Evolutionary conservation across 1,140 invertebrate species (phyloP).

Genomic region (Uloborus diversus): DNA sequence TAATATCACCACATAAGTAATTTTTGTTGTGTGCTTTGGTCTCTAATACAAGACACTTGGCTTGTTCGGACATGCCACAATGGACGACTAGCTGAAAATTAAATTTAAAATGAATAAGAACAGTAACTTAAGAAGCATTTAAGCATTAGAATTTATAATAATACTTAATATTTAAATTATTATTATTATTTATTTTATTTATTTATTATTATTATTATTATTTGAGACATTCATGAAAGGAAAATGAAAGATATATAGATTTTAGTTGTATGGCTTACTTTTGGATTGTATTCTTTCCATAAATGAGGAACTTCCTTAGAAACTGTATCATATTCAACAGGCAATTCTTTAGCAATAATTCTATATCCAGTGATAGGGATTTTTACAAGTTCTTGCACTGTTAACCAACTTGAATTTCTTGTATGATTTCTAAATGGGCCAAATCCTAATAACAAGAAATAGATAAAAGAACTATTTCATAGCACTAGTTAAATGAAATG

Average conservation of each 20-base stretch:
- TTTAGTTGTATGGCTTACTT: no score
- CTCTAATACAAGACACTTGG: constrained; percentile 25
- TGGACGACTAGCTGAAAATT: constrained; percentile 57
- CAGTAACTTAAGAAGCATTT: background rate
- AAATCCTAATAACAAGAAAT: constrained; percentile 35
- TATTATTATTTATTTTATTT: no score
- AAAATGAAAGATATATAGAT: no score
- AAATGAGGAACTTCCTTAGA: constrained; percentile 71
- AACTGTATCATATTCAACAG: constrained; percentile 75
- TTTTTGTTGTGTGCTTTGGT: constrained; percentile 24
- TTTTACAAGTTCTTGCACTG: constrained; percentile 39
- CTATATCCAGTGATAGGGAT: constrained; percentile 23
- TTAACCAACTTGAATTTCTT: constrained; percentile 49
- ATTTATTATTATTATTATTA: no score
- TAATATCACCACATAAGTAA: constrained; percentile 25
- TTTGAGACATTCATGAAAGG: no score
- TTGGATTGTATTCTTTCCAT: constrained; percentile 74
- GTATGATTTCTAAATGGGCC: constrained; percentile 41
- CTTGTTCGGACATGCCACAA: constrained; percentile 48
- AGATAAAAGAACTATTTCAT: no score
- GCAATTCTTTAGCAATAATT: constrained; percentile 72
- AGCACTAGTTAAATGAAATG: no score
- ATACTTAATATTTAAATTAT: background rate
- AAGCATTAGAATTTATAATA: background rate
- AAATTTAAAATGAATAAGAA: background rate